phyloP scores from a whole-genome alignment of 2,113 vertebrate genomes.

The human region DNA sequence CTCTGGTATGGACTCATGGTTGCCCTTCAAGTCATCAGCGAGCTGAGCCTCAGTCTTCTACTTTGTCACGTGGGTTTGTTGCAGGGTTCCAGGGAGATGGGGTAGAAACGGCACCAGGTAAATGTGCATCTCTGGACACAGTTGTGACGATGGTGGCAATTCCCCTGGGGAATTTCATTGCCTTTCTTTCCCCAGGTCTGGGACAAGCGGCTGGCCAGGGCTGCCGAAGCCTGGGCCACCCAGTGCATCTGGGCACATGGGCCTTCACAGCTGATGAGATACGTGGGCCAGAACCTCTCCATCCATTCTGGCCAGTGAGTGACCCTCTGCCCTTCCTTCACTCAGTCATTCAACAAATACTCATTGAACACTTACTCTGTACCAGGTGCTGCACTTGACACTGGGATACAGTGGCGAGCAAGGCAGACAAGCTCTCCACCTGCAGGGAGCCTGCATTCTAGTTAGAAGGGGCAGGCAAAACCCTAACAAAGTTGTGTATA shows the following conservation, averaged over 20 bases:
- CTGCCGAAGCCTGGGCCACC: constrained; percentile 90
- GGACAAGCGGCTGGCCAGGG: constrained; percentile 90
- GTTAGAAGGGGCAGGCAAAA: not conserved
- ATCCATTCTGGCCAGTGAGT: constrained; percentile 90
- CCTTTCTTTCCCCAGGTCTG: constrained; percentile 85
- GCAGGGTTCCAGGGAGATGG: not conserved
- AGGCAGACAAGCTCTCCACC: not conserved
- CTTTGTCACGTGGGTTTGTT: not conserved
- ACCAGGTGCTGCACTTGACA: rapidly evolving
- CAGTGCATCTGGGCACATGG: constrained; percentile 93
- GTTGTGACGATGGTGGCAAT: no score
- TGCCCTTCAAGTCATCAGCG: not conserved
- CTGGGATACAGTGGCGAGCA: not conserved
- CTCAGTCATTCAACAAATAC: not conserved
- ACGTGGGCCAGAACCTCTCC: constrained; percentile 93
- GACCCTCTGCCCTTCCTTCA: not conserved
- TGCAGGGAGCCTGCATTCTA: no score
- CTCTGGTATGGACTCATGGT: not conserved
- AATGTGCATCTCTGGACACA: no score
- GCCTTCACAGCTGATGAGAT: constrained; percentile 88
- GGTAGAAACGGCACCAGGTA: rapidly evolving
- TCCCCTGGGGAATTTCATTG: rapidly evolving
- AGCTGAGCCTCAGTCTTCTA: not conserved
- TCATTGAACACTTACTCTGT: rapidly evolving
- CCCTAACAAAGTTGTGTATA: no score